These are phyloP conservation scores for Psophia crepitans DNA, from an alignment of 2,113 vertebrate species.

Conservation along the genomic window DNA sequence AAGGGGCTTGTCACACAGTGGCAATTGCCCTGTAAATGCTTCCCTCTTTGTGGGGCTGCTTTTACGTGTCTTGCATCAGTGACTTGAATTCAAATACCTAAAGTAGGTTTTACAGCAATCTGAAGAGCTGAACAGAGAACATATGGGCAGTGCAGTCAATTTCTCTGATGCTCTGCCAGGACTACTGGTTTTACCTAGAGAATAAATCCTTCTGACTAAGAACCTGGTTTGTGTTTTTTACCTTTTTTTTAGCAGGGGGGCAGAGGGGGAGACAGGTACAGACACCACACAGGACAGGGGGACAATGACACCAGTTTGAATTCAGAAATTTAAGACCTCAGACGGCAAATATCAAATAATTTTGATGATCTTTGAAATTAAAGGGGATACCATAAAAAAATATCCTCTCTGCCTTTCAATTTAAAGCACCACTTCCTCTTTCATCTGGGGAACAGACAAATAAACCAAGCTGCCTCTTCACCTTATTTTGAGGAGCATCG, in stretches of 20 bases:
- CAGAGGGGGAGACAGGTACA: too few species aligned
- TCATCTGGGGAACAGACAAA: background rate
- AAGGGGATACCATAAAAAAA: background rate
- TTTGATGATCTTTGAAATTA: background rate
- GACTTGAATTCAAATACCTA: background rate
- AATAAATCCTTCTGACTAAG: background rate
- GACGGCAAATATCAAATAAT: background rate
- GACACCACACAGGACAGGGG: too few species aligned
- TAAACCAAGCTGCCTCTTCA: background rate
- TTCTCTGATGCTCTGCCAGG: background rate
- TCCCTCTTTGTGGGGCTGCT: background rate
- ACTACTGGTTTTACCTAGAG: background rate
- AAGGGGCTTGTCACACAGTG: background rate
- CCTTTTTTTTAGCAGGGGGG: background rate
- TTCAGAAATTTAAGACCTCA: background rate
- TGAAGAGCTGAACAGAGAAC: background rate
- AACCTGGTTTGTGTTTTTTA: background rate
- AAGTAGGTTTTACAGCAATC: background rate
- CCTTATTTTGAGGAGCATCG: background rate
- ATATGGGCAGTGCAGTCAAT: background rate
- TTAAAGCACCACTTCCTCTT: background rate
- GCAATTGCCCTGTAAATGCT: background rate
- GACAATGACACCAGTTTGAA: background rate
- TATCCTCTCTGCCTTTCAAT: background rate
- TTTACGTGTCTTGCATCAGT: background rate